Conservation (phyloP, 2,888 invertebrate species). For the Cephalotes varians region DNA sequence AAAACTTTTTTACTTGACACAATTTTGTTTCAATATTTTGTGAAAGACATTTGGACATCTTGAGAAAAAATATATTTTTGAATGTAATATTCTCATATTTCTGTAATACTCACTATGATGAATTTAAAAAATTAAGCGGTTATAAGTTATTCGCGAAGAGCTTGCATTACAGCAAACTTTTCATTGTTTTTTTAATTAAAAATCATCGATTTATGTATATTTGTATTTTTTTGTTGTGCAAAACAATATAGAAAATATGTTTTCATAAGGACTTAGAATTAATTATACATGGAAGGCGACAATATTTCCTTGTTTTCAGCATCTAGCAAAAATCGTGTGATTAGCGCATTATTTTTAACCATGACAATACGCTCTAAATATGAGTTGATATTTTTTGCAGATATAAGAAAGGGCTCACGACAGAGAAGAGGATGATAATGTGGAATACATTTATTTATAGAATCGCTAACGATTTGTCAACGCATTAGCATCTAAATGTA, state of each 20-base stretch:
- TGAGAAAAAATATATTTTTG: no score
- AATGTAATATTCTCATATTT: no score
- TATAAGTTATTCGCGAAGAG: no score
- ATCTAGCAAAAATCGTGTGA: background rate
- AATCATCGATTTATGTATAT: background rate
- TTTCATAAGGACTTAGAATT: background rate
- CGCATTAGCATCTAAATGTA: background rate
- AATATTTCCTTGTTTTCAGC: background rate
- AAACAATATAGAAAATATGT: background rate
- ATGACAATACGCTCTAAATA: constrained; percentile 17
- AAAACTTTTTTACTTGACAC: no score
- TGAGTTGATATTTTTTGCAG: background rate
- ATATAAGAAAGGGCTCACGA: background rate
- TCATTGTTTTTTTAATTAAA: no score
- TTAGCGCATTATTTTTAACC: constrained; percentile 28
- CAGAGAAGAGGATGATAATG: constrained; percentile 1
- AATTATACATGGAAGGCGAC: background rate
- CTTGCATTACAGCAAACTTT: no score
- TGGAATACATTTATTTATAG: constrained; percentile 28
- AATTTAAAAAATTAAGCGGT: no score
- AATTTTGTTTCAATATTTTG: no score
- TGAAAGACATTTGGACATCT: no score
- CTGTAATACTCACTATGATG: no score
- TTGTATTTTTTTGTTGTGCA: background rate
- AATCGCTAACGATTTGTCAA: background rate